Percentiles rank a stretch among this genome's conserved stretches.
Conservation (phyloP, 2,113 vertebrate genomes). For the Gopherus flavomarginatus region DNA sequence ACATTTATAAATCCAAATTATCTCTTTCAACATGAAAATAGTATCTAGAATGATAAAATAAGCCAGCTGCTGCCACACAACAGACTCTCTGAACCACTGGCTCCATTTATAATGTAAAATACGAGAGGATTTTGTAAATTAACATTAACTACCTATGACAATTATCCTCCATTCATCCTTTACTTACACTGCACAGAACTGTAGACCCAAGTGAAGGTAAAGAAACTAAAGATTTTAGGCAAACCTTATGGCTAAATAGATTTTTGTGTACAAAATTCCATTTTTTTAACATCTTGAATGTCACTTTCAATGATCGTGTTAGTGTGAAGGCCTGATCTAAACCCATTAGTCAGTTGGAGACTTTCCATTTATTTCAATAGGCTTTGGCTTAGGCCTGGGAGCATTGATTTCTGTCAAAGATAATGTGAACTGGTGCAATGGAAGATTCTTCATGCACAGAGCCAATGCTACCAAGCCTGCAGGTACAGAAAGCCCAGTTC, state of each 20-base stretch:
- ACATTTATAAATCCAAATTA: slow-evolving; percentile 1
- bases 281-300: background rate
- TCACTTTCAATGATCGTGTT: background rate
- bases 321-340: background rate
- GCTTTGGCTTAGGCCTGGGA: background rate
- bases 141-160: background rate
- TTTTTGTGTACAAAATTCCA: background rate
- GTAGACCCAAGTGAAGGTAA: background rate
- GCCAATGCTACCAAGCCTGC: background rate
- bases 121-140: background rate
- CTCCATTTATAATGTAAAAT: background rate
- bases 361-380: background rate
- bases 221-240: background rate
- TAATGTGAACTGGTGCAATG: background rate
- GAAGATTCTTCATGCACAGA: background rate
- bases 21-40: background rate
- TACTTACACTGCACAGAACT: background rate
- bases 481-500: background rate
- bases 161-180: background rate
- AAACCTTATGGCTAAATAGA: background rate
- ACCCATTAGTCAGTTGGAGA: background rate
- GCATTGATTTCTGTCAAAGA: background rate
- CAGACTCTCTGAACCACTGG: background rate
- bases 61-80: background rate
- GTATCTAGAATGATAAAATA: background rate